These are phyloP conservation scores for Microctenopoma steveboyesi DNA, from an alignment of 2,797 vertebrate genomes.

Conservation along the genomic window DNA sequence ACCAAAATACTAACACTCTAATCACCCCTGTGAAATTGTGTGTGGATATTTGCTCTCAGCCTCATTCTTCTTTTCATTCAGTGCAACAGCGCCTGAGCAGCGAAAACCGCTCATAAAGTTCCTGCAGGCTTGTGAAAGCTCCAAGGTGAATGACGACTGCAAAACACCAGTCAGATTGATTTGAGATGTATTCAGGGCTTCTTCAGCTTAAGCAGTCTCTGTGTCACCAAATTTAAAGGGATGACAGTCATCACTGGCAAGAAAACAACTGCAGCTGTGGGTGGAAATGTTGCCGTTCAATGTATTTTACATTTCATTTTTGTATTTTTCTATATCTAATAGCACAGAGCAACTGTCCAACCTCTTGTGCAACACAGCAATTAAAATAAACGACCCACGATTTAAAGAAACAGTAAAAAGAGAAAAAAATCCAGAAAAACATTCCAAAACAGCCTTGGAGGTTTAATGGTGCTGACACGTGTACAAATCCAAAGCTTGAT, in stretches of 20 bases:
- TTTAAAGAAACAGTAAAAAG: background rate
- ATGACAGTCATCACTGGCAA: slow-evolving; percentile 43
- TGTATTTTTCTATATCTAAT: too few relatives aligned
- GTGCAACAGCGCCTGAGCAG: slow-evolving; percentile 28
- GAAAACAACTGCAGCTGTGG: slow-evolving; percentile 19
- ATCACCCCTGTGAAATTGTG: slow-evolving; percentile 66
- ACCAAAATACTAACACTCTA: slow-evolving; percentile 70
- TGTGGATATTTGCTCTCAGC: slow-evolving; percentile 65
- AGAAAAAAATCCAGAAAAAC: background rate
- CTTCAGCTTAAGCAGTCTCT: slow-evolving; percentile 50
- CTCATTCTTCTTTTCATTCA: slow-evolving; percentile 52
- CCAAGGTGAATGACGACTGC: slow-evolving; percentile 51
- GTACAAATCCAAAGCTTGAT: slow-evolving; percentile 10
- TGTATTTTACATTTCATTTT: background rate
- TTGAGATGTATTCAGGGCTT: slow-evolving; percentile 46
- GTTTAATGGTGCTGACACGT: background rate
- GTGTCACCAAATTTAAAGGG: slow-evolving; percentile 40
- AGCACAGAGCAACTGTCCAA: background rate
- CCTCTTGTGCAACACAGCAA: background rate
- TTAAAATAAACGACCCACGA: slow-evolving; percentile 12
- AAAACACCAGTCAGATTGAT: slow-evolving; percentile 49
- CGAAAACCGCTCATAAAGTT: slow-evolving; percentile 48
- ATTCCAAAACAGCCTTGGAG: background rate
- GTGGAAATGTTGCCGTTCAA: slow-evolving; percentile 5
- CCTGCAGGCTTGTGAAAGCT: slow-evolving; percentile 28